These are phyloP conservation scores for Spondyliosoma cantharus DNA, from an alignment of 2,797 vertebrate species.

Conservation along the genomic window DNA sequence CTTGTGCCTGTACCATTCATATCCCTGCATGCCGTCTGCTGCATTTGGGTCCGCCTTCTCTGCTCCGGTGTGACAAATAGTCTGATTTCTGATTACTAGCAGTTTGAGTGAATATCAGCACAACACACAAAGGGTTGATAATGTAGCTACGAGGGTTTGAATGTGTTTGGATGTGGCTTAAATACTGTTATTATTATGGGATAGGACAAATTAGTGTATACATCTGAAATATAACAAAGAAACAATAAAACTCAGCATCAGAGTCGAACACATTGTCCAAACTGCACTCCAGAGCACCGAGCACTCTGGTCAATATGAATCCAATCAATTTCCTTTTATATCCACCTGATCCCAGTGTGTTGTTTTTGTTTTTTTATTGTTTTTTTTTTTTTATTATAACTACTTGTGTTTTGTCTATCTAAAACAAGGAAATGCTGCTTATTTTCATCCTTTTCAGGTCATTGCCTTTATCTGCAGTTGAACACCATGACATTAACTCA, in stretches of 20 bases:
- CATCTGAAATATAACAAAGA: neutral
- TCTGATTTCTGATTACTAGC: neutral
- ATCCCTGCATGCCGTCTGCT: too few species aligned
- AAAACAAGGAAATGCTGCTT: too few species aligned
- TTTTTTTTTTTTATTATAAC: too few species aligned
- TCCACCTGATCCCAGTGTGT: conserved; percentile 14
- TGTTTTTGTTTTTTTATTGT: neutral
- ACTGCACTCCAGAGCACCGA: conserved; percentile 4
- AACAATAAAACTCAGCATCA: neutral
- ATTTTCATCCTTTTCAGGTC: neutral
- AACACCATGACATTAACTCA: conserved; percentile 17
- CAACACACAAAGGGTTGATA: neutral
- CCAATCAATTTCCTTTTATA: conserved; percentile 16
- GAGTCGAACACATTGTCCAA: neutral
- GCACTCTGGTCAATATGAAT: conserved; percentile 22
- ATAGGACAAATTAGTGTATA: neutral
- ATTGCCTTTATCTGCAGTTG: conserved; percentile 11
- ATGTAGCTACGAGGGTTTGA: neutral
- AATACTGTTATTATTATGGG: neutral
- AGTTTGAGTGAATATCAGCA: neutral
- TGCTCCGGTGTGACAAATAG: too few species aligned
- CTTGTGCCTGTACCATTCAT: too few species aligned
- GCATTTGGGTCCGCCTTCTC: too few species aligned
- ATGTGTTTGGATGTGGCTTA: neutral
- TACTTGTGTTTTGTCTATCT: too few species aligned